phyloP scores from a whole-genome alignment of 2,888 invertebrate species.

The Hyposoter didymator region DNA sequence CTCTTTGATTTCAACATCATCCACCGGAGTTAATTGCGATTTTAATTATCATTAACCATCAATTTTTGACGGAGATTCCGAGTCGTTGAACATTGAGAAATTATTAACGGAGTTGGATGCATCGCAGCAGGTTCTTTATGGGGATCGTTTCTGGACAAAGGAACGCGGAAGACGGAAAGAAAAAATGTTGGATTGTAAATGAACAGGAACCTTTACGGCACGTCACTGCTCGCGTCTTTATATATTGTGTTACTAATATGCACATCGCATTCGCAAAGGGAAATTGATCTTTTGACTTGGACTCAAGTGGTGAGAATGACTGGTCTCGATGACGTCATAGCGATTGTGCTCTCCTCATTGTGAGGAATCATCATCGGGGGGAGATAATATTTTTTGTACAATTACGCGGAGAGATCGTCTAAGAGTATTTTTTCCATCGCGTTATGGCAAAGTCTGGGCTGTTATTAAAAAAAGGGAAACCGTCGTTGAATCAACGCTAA shows the following conservation, averaged over 20 bases:
- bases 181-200: conserved; percentile 5
- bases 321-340: conserved; percentile 74
- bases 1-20: neutral
- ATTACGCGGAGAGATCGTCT: neutral
- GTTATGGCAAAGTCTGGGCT: conserved; percentile 1
- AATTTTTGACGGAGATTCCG: neutral
- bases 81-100: neutral
- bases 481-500: conserved; percentile 28
- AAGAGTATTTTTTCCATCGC: conserved; percentile 19
- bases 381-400: conserved; percentile 19
- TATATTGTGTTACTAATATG: conserved; percentile 48
- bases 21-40: neutral
- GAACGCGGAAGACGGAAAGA: neutral
- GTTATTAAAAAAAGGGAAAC: neutral
- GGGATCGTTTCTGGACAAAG: neutral
- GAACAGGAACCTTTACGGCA: neutral
- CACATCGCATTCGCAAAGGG: conserved; percentile 73
- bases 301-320: conserved; percentile 76
- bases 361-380: conserved; percentile 35
- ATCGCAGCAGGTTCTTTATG: neutral
- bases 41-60: neutral
- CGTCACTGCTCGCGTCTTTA: conserved; percentile 22
- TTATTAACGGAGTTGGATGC: neutral
- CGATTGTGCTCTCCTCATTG: conserved; percentile 49
- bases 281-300: conserved; percentile 79